Percentiles rank a stretch among this genome's conserved stretches.
Evolutionary conservation across 2,113 vertebrate genomes (phyloP).

Genomic region (Nyctibius bracteatus): DNA sequence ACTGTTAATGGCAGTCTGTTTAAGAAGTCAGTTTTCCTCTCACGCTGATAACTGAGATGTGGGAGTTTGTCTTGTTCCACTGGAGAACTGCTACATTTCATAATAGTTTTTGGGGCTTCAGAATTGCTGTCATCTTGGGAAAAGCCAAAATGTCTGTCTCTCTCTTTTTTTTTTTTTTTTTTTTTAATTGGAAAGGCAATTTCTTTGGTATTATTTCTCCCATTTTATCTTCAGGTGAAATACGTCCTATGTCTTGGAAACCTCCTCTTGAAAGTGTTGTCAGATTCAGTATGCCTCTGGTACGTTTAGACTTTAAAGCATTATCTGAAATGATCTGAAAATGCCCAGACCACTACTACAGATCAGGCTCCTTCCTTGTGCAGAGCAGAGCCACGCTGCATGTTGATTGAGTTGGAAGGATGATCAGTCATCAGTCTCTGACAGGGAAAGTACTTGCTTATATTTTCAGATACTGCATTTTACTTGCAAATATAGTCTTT

Average conservation of each 20-base stretch:
- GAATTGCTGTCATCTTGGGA: not conserved
- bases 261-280: not conserved
- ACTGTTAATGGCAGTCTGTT: not conserved
- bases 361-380: not conserved
- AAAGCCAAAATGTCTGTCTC: not conserved
- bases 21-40: not conserved
- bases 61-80: not conserved
- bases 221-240: not conserved
- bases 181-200: not conserved
- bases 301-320: not conserved
- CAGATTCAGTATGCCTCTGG: not conserved
- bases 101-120: not conserved
- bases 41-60: not conserved
- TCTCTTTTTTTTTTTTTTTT: no score
- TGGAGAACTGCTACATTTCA: not conserved
- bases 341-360: not conserved
- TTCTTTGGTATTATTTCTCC: not conserved
- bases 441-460: slow-evolving; percentile 25
- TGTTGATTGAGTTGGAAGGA: slow-evolving; percentile 44
- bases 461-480: slow-evolving; percentile 56
- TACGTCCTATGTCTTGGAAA: not conserved
- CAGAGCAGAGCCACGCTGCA: not conserved
- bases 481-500: slow-evolving; percentile 48
- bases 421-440: slow-evolving; percentile 21
- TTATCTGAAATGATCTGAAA: not conserved